Percentiles rank a stretch among this genome's conserved stretches.
These are phyloP conservation scores for Thamnophis elegans DNA, from an alignment of 2,797 vertebrate genomes.

Conservation along the genomic window DNA sequence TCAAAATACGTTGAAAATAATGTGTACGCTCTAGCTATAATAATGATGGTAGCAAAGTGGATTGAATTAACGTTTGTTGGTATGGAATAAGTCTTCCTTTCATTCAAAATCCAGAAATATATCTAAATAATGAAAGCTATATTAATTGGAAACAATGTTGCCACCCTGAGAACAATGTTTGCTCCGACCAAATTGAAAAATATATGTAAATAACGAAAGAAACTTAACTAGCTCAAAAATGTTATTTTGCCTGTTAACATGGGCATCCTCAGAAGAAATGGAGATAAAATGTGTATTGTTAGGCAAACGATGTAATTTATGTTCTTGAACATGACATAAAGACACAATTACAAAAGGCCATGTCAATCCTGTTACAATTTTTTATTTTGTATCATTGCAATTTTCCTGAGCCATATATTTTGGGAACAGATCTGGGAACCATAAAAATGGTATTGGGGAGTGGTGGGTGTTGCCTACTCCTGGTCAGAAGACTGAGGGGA, in stretches of 20 bases:
- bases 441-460: not conserved
- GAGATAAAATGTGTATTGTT: not conserved
- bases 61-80: not conserved
- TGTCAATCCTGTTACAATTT: not conserved
- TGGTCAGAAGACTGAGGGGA: not conserved
- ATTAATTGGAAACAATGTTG: not conserved
- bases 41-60: too few relatives aligned
- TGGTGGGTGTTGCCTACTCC: not conserved
- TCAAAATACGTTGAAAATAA: not conserved
- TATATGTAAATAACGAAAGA: not conserved
- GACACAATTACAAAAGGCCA: not conserved
- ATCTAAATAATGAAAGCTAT: not conserved
- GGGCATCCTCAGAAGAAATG: not conserved
- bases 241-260: not conserved
- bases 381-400: not conserved
- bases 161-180: not conserved
- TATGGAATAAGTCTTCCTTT: not conserved
- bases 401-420: not conserved
- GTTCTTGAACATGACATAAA: too few relatives aligned
- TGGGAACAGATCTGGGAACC: not conserved
- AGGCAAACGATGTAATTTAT: not conserved
- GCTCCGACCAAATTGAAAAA: not conserved
- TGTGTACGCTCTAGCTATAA: rapidly evolving
- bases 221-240: not conserved
- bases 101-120: not conserved